Evolutionary conservation across 2,797 vertebrate species (phyloP), one percentile per base, ranked within the genome.

Genomic region (Heliangelus exortis): DNA sequence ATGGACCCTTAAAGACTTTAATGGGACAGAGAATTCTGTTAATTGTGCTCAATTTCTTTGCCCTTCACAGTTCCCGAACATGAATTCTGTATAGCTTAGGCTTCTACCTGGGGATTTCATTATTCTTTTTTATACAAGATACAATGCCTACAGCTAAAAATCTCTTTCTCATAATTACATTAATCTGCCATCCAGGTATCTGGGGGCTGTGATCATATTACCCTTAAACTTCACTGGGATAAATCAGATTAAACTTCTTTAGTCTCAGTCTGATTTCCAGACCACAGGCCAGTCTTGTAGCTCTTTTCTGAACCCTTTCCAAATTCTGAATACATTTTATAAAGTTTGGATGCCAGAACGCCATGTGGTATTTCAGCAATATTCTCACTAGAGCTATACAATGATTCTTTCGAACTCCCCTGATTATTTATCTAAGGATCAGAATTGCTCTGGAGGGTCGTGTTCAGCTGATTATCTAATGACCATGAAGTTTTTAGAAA

Each of bases 161-260:
- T 87, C 51, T 94, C 57, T 92, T 89, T 89, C 86, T 90, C 67
- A n/a, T 66, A 34, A 21, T 79, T 92, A 16, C 28, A 68, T 89
- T 91, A 85, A 29, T 63, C 62, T 78, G 90, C 80, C 73, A 84
- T 93, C 69, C 17, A 2, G 45, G 43, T 94, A 88, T 90, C 89
- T 79, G 73, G 78, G 36, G 76, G 34, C 59, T 88, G 65, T 58
- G 85, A 90, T 96, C 69, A 50, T 84, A 47, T 94, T 95, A 88
- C 84, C 50, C 66, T 94, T 81, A 81, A 93, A 93, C 50, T 90
- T 93, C 89, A 78, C 84, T 91, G 87, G 76, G 76, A 90, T 91
- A 92, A 93, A 95, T 90, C 95, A 94, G 87, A 93, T 88, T 93
- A 92, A 92, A 78, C 73, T 78, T 82, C 92, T 95, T 96, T 86